Conservation (phyloP, 1,140 invertebrate genomes). For the Macrocentrus cingulum region DNA sequence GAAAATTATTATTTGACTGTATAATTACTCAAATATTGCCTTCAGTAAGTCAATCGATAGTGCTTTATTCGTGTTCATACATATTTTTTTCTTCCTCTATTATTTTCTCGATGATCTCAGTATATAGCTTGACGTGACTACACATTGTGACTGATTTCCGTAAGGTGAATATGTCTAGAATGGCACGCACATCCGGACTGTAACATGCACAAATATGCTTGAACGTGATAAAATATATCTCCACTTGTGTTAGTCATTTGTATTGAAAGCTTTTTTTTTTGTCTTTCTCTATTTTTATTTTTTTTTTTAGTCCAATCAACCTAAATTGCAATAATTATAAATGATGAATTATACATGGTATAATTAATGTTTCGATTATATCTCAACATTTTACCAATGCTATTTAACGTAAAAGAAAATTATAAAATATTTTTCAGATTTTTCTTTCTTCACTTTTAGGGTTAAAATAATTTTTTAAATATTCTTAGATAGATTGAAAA, state of each 20-base stretch:
- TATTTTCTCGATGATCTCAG: constrained; percentile 8
- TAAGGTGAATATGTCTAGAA: not conserved
- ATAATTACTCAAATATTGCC: not conserved
- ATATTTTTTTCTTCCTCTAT: constrained; percentile 1
- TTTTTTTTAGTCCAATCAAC: no score
- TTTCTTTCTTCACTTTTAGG: no score
- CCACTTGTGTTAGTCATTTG: not conserved
- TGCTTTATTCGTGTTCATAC: constrained; percentile 1
- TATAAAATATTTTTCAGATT: no score
- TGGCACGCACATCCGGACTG: constrained; percentile 20
- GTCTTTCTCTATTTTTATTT: not conserved
- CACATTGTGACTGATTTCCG: not conserved
- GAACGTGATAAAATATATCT: not conserved
- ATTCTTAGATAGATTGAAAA: no score
- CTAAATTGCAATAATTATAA: no score
- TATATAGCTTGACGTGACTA: constrained; percentile 4
- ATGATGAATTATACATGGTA: no score
- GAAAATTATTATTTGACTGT: no score
- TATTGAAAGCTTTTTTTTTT: not conserved
- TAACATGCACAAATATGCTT: not conserved
- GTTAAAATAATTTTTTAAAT: no score
- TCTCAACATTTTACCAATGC: no score
- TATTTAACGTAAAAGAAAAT: no score
- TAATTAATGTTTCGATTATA: no score
- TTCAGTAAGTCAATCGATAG: constrained; percentile 1